Percentiles rank a stretch among this genome's conserved stretches.
phyloP scores from a whole-genome alignment of 2,797 vertebrate species.

The Cirrhinus molitorella region DNA sequence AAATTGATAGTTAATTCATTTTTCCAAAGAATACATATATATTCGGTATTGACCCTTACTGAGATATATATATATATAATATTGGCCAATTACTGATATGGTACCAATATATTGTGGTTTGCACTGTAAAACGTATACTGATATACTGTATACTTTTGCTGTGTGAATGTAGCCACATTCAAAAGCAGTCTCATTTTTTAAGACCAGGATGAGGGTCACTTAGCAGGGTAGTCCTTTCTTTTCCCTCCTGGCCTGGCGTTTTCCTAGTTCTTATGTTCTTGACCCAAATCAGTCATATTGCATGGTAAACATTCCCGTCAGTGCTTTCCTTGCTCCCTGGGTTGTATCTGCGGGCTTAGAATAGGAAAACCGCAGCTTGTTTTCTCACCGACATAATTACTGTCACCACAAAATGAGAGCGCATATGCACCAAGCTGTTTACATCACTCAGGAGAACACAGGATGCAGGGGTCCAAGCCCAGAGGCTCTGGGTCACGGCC shows the following conservation, averaged over 20 bases:
- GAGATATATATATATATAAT: too few relatives aligned
- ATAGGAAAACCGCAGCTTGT: constrained; percentile 32
- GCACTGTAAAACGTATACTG: background rate
- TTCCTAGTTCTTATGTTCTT: constrained; percentile 45
- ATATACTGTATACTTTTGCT: background rate
- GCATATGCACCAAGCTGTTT: constrained; percentile 31
- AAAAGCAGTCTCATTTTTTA: background rate
- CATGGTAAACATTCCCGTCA: constrained; percentile 36
- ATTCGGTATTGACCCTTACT: background rate
- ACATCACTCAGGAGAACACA: constrained; percentile 39
- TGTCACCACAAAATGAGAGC: constrained; percentile 41
- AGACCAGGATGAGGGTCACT: background rate
- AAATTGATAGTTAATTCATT: background rate
- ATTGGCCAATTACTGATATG: background rate
- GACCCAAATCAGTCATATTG: constrained; percentile 57
- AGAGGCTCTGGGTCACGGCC: constrained; percentile 26
- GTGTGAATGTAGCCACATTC: background rate
- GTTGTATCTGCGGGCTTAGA: constrained; percentile 30
- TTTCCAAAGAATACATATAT: background rate
- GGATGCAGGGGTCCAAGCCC: constrained; percentile 22
- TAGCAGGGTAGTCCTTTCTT: background rate
- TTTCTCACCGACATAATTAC: constrained; percentile 48
- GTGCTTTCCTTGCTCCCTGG: constrained; percentile 33
- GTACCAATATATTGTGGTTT: background rate
- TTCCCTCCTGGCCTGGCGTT: constrained; percentile 28